phyloP scores from a whole-genome alignment of 2,888 invertebrate species.

The Rhingia campestris region DNA sequence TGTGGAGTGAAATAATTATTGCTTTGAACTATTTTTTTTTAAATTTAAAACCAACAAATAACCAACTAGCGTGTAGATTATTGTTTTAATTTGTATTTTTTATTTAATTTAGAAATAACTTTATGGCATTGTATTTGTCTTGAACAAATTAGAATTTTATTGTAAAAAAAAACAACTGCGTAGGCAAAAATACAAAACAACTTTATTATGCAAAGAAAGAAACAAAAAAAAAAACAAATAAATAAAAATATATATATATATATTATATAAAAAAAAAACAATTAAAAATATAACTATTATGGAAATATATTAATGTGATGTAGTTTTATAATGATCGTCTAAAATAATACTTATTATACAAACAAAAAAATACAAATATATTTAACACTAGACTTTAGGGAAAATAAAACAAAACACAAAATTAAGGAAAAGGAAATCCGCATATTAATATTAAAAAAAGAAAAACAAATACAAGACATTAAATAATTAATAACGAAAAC shows the following conservation, averaged over 20 bases:
- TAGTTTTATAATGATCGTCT: slow-evolving; percentile 75
- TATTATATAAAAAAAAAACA: slow-evolving; percentile 47
- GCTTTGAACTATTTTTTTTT: slow-evolving; percentile 56
- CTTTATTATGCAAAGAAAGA: slow-evolving; percentile 57
- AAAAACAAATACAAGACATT: slow-evolving; percentile 67
- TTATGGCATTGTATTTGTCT: slow-evolving; percentile 59
- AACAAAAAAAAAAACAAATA: slow-evolving; percentile 27
- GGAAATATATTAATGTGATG: slow-evolving; percentile 74
- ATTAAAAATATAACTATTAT: slow-evolving; percentile 64
- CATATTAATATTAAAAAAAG: slow-evolving; percentile 11
- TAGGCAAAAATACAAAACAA: slow-evolving; percentile 35
- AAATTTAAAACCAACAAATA: slow-evolving; percentile 34
- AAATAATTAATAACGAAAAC: slow-evolving; percentile 49
- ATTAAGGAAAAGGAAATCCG: not conserved
- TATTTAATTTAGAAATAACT: slow-evolving; percentile 19
- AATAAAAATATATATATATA: slow-evolving; percentile 37
- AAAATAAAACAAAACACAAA: slow-evolving; percentile 25
- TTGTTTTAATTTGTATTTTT: slow-evolving; percentile 13
- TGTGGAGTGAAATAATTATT: slow-evolving; percentile 59
- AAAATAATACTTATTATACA: slow-evolving; percentile 69
- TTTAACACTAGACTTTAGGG: slow-evolving; percentile 45
- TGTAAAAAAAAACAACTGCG: slow-evolving; percentile 43
- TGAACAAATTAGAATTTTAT: slow-evolving; percentile 71
- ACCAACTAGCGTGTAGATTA: slow-evolving; percentile 45
- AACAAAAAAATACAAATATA: slow-evolving; percentile 66